These are phyloP conservation scores for Ageneiosus marmoratus DNA, from an alignment of 2,113 vertebrate species.

Conservation along the genomic window DNA sequence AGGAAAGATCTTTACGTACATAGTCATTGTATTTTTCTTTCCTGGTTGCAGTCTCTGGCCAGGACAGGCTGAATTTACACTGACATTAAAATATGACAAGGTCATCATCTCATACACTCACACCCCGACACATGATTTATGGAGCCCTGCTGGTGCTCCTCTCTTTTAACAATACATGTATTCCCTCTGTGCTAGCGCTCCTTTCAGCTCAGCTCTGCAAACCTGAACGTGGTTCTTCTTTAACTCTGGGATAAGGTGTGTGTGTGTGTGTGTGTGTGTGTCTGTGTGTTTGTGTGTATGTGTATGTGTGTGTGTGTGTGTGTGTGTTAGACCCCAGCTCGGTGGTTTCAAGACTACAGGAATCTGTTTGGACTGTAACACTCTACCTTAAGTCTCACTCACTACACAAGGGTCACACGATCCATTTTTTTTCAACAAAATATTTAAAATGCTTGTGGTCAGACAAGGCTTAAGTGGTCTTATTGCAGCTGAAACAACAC, in stretches of 20 bases:
- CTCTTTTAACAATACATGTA: slow-evolving; percentile 47
- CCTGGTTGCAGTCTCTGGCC: slow-evolving; percentile 17
- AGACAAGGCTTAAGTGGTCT: slow-evolving; percentile 10
- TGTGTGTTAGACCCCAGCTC: not conserved
- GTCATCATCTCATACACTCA: slow-evolving; percentile 55
- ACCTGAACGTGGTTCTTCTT: not conserved
- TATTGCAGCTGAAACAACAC: slow-evolving; percentile 18
- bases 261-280: too few relatives aligned
- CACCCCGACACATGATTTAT: slow-evolving; percentile 54
- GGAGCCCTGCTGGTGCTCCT: slow-evolving; percentile 33
- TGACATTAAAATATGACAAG: slow-evolving; percentile 59
- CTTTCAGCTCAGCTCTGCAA: slow-evolving; percentile 27
- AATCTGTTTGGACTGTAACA: not conserved
- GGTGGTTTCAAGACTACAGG: not conserved
- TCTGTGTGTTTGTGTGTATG: not conserved
- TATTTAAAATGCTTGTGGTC: slow-evolving; percentile 18
- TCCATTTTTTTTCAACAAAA: not conserved
- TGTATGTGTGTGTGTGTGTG: not conserved
- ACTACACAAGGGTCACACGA: not conserved
- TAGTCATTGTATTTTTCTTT: not conserved
- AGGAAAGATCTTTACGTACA: too few relatives aligned
- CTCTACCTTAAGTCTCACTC: not conserved
- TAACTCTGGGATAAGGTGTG: not conserved
- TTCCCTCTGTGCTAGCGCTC: slow-evolving; percentile 32
- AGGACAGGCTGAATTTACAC: slow-evolving; percentile 35